These are phyloP conservation scores for Meriones unguiculatus DNA, from an alignment of 2,113 vertebrate species.

Conservation along the genomic window DNA sequence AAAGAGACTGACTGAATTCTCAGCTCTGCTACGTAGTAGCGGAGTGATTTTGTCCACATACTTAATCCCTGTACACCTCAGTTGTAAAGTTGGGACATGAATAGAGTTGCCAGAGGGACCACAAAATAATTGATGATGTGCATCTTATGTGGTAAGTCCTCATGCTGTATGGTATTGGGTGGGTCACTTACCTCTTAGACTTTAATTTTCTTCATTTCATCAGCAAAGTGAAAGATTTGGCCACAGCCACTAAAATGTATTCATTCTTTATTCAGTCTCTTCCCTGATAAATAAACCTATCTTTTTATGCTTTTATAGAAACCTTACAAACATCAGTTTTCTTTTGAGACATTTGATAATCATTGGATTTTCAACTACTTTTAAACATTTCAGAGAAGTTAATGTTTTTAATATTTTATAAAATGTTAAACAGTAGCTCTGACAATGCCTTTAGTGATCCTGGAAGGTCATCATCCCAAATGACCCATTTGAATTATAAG, in stretches of 20 bases:
- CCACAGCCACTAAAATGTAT: neutral
- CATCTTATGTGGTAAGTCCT: neutral
- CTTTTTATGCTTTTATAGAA: constrained; percentile 13
- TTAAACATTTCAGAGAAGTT: constrained; percentile 30
- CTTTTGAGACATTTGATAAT: constrained; percentile 39
- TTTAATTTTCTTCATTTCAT: constrained; percentile 35
- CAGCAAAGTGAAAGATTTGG: neutral
- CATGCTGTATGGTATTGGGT: neutral
- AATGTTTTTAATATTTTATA: neutral
- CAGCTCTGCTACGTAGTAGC: neutral
- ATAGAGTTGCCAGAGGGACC: neutral
- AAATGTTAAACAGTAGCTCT: neutral
- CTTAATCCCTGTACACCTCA: constrained; percentile 21
- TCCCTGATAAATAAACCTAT: constrained; percentile 38
- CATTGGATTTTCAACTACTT: constrained; percentile 47
- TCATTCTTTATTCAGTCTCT: constrained; percentile 2
- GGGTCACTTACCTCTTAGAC: neutral
- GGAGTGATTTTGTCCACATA: neutral
- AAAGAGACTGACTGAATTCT: neutral
- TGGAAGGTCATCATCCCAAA: constrained; percentile 10
- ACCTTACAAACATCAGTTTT: constrained; percentile 43
- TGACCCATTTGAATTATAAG: constrained; percentile 31
- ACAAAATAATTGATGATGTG: neutral
- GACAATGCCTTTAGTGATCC: constrained; percentile 20
- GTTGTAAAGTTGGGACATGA: neutral